These are phyloP conservation scores for Capitella teleta DNA, from an alignment of 1,140 invertebrate genomes.

Conservation along the genomic window DNA sequence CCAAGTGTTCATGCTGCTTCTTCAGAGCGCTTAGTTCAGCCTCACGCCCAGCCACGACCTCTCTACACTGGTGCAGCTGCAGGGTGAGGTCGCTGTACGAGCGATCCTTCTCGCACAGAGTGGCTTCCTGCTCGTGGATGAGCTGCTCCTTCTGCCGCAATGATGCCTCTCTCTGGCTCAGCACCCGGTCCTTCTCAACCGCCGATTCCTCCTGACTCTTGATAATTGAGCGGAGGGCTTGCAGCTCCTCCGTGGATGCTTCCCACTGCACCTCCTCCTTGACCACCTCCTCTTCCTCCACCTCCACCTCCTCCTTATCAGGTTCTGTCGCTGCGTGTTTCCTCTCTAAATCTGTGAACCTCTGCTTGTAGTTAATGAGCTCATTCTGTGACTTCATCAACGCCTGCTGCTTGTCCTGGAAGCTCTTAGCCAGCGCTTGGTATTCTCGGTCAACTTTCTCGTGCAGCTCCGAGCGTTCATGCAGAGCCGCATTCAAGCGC, in stretches of 20 bases:
- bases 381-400: conserved; percentile 47
- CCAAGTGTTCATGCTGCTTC: conserved; percentile 33
- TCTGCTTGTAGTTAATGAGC: conserved; percentile 43
- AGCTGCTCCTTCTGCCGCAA: not conserved
- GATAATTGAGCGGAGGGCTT: not conserved
- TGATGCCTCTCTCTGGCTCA: conserved; percentile 15
- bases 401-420: conserved; percentile 42
- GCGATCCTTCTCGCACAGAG: conserved; percentile 15
- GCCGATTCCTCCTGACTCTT: not conserved
- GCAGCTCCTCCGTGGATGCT: not conserved
- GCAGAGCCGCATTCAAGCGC: conserved; percentile 48
- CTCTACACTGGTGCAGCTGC: conserved; percentile 16
- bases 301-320: not conserved
- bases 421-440: conserved; percentile 24
- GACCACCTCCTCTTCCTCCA: not conserved
- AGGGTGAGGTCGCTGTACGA: conserved; percentile 7
- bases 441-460: conserved; percentile 34
- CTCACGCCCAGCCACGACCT: conserved; percentile 20
- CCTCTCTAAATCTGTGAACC: conserved; percentile 43
- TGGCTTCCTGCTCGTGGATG: conserved; percentile 1
- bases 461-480: conserved; percentile 30
- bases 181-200: conserved; percentile 12
- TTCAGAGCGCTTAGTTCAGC: conserved; percentile 21
- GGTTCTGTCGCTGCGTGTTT: conserved; percentile 23
- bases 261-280: not conserved